Evolutionary conservation across 2,797 vertebrate genomes (phyloP).

Genomic region (Falco cherrug): DNA sequence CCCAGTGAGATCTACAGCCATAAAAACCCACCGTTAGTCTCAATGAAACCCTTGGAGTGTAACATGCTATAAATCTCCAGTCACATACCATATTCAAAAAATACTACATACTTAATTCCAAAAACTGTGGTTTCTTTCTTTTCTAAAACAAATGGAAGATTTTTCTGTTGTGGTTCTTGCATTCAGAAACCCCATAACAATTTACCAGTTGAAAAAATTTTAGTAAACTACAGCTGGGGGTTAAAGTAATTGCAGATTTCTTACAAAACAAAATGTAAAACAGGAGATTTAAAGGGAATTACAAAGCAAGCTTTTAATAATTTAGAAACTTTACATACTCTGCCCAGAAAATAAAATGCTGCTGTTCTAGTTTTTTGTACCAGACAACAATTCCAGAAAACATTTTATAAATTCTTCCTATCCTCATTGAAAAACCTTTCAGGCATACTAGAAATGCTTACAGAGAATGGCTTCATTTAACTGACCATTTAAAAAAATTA

Average conservation of each 20-base stretch:
- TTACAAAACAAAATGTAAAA: not conserved
- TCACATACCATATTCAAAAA: not conserved
- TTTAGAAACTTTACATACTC: not conserved
- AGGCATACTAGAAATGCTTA: not conserved
- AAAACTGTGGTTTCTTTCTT: not conserved
- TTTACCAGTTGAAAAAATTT: not conserved
- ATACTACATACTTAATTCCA: not conserved
- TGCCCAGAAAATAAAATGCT: not conserved
- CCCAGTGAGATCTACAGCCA: not conserved
- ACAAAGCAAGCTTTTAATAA: not conserved
- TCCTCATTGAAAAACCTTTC: not conserved
- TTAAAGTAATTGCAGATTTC: not conserved
- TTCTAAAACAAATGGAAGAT: not conserved
- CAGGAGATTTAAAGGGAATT: not conserved
- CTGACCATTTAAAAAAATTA: not conserved
- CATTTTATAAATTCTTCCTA: not conserved
- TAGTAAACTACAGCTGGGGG: not conserved
- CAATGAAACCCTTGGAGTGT: not conserved
- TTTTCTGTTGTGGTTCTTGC: not conserved
- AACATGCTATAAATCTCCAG: not conserved
- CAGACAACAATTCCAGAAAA: not conserved
- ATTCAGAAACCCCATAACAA: not conserved
- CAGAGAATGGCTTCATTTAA: not conserved
- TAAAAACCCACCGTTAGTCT: not conserved
- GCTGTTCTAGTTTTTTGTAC: not conserved